Conservation (phyloP, 2,888 invertebrate genomes). For the Mythimna loreyi region DNA sequence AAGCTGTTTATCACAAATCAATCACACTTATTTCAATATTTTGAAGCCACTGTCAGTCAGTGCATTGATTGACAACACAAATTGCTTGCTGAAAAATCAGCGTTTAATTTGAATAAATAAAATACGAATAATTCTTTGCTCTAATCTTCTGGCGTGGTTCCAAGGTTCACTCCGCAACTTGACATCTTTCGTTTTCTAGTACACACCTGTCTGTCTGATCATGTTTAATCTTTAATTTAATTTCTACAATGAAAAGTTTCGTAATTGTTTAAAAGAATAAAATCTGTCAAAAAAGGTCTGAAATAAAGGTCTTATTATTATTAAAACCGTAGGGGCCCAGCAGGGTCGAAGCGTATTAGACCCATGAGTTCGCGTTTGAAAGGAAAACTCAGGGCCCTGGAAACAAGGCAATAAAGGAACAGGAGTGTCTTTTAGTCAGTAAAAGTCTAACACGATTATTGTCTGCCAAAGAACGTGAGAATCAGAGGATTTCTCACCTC, state of each 20-base stretch:
- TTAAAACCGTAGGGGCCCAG: too few species aligned
- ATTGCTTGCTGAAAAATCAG: conserved; percentile 21
- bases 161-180: conserved; percentile 32
- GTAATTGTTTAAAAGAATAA: background rate
- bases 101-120: conserved; percentile 23
- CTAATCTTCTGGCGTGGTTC: conserved; percentile 25
- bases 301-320: too few species aligned
- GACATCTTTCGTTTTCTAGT: conserved; percentile 35
- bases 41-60: conserved; percentile 14
- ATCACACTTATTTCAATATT: conserved; percentile 31
- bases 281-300: too few species aligned
- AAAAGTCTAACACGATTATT: too few species aligned
- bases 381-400: too few species aligned
- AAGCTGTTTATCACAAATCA: conserved; percentile 14
- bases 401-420: too few species aligned
- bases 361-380: too few species aligned
- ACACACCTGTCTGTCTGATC: conserved; percentile 26
- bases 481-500: too few species aligned
- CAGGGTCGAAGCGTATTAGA: too few species aligned
- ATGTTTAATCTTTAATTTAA: conserved; percentile 13
- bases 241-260: background rate
- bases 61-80: conserved; percentile 26
- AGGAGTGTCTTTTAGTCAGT: too few species aligned
- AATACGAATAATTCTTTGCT: conserved; percentile 27
- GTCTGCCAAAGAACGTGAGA: too few species aligned